Base-by-base conservation (phyloP, 2,113 vertebrate species). In the Spermophilus dauricus region DNA sequence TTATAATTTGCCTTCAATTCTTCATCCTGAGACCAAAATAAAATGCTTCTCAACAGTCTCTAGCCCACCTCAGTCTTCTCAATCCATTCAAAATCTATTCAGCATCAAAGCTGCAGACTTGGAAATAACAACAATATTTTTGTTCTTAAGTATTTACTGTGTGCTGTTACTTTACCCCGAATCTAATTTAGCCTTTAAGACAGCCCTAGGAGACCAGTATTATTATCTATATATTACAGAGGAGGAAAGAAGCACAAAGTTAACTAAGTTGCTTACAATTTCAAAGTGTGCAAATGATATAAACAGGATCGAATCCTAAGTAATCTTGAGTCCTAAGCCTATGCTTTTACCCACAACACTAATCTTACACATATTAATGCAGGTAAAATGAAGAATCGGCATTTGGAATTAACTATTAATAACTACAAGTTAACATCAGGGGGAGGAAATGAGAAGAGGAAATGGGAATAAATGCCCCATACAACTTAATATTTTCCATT, bases 191-290 rank as follows among this genome's bases (percentile, higher is more conserved):
- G 83, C 78, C 39, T 34, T 94, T 26, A 93, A 70, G 81, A 73
- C 10, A 95, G 81, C 45, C 18, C 22, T 61, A 34, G 14, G 42
- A 70, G 10, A 37, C 12, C 89, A 48, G 65, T 58, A 91, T 28
- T 65, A 78, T 13, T 86, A 84, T 84, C 69, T 94, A 94, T 32
- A 77, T 56, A 81, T 91, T 70, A 86, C 20, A 86, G 63, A 89
- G 3, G 28, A 93, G 39, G 34, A 95, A 86, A 77, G 18, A 92
- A 30, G 32, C 18, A 69, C 20, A 37, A 86, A 75, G 37, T 94
- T 63, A 83, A 77, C 30, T 37, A 96, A 95, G 89, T 45, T 78
- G 58, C 69, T 96, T 86, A 92, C 32, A 67, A 92, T 94, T 95
- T 95, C 53, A 58, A 70, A 70, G 58, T 94, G 22, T 80, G 48